phyloP scores from a whole-genome alignment of 2,797 vertebrate genomes.

The Manis pentadactyla region DNA sequence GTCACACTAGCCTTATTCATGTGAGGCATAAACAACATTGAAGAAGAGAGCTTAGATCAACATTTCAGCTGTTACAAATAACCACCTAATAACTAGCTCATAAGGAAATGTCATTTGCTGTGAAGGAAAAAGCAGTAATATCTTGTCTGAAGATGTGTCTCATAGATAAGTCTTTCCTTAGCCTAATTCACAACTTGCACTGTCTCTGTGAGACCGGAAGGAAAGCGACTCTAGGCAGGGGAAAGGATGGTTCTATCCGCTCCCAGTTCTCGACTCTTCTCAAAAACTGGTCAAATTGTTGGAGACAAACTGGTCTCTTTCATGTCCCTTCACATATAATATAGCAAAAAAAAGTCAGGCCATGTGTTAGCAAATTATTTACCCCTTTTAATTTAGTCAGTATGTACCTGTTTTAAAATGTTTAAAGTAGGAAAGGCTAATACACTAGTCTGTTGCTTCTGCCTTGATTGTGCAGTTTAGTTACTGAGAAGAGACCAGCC shows the following conservation, averaged over 20 bases:
- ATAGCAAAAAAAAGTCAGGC: not conserved
- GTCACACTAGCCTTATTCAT: constrained; percentile 12
- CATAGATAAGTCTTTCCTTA: not conserved
- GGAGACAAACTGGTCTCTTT: not conserved
- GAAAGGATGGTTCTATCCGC: not conserved
- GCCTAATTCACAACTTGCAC: not conserved
- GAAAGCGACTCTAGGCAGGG: not conserved
- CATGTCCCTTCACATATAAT: not conserved
- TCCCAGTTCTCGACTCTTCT: not conserved
- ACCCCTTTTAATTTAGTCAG: not conserved
- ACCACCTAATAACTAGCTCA: not conserved
- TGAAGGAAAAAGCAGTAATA: constrained; percentile 4
- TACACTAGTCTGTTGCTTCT: not conserved
- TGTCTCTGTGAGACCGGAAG: not conserved
- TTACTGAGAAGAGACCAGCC: not conserved
- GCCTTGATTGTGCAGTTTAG: not conserved
- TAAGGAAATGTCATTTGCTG: not conserved
- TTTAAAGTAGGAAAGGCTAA: not conserved
- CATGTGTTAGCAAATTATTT: not conserved
- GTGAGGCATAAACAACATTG: not conserved
- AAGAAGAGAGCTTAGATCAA: not conserved
- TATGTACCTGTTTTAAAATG: not conserved
- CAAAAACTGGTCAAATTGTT: not conserved
- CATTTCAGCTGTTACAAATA: constrained; percentile 48
- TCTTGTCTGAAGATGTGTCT: not conserved